These are phyloP conservation scores for Plagodis pulveraria DNA, from an alignment of 2,888 invertebrate genomes.

Conservation along the genomic window DNA sequence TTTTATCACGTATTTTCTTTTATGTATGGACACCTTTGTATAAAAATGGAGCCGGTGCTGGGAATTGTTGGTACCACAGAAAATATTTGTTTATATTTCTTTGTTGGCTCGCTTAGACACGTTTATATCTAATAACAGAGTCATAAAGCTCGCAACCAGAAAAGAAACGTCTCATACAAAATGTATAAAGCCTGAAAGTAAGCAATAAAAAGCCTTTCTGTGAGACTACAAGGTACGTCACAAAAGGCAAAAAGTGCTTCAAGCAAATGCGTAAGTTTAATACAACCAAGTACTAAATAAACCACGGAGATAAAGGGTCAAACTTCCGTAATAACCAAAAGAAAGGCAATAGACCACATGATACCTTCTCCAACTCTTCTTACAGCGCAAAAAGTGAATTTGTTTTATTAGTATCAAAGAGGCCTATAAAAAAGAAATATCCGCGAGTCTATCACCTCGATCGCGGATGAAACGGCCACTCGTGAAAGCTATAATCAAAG, in stretches of 20 bases:
- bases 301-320: constrained; percentile 63
- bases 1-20: constrained; percentile 37
- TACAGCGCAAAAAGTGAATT: constrained; percentile 73
- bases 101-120: constrained; percentile 51
- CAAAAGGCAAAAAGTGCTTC: constrained; percentile 49
- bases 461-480: constrained; percentile 75
- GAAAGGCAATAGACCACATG: constrained; percentile 72
- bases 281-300: constrained; percentile 53
- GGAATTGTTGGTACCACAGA: constrained; percentile 25
- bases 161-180: constrained; percentile 60
- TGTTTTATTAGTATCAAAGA: constrained; percentile 82
- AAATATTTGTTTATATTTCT: constrained; percentile 50
- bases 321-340: constrained; percentile 64
- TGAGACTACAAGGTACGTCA: constrained; percentile 53
- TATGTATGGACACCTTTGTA: constrained; percentile 38
- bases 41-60: constrained; percentile 38
- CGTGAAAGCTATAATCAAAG: constrained; percentile 83
- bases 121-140: constrained; percentile 65
- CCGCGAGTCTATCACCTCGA: constrained; percentile 77
- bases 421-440: constrained; percentile 81
- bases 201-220: constrained; percentile 60
- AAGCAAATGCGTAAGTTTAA: constrained; percentile 59
- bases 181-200: constrained; percentile 63
- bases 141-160: constrained; percentile 61
- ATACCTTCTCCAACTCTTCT: constrained; percentile 66